These are phyloP conservation scores for Lamprologus ornatipinnis DNA, from an alignment of 2,113 vertebrate species.

Conservation along the genomic window DNA sequence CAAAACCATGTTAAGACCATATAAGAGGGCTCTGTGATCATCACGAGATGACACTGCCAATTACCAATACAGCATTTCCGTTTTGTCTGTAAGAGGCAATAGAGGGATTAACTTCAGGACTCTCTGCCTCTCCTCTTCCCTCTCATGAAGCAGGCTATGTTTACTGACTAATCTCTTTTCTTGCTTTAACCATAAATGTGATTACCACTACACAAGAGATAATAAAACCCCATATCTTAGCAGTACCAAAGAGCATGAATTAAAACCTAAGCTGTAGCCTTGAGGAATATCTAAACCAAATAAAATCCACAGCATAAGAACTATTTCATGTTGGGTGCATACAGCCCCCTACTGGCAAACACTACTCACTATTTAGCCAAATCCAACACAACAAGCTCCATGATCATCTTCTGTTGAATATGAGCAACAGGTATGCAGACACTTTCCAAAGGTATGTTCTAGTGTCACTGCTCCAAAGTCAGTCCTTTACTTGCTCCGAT, in stretches of 20 bases:
- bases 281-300: slow-evolving; percentile 45
- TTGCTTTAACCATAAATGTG: slow-evolving; percentile 68
- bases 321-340: slow-evolving; percentile 37
- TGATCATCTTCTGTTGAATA: slow-evolving; percentile 58
- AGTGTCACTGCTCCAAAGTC: neutral
- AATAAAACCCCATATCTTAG: slow-evolving; percentile 55
- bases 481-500: neutral
- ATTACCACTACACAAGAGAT: slow-evolving; percentile 66
- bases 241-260: slow-evolving; percentile 57
- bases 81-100: slow-evolving; percentile 41
- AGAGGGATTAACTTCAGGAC: slow-evolving; percentile 47
- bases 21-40: slow-evolving; percentile 24
- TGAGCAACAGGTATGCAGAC: slow-evolving; percentile 56
- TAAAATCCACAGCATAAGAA: slow-evolving; percentile 21
- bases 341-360: slow-evolving; percentile 72
- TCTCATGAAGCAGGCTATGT: slow-evolving; percentile 42
- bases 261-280: slow-evolving; percentile 64
- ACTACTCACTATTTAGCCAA: slow-evolving; percentile 18
- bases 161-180: slow-evolving; percentile 59
- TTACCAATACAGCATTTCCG: slow-evolving; percentile 29
- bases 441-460: neutral
- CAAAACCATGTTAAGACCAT: neutral
- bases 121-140: slow-evolving; percentile 10
- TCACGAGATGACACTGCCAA: slow-evolving; percentile 28
- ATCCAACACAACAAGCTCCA: slow-evolving; percentile 27